These are phyloP conservation scores for Drosophila asahinai DNA, from an alignment of 1,140 invertebrate species.

Conservation along the genomic window DNA sequence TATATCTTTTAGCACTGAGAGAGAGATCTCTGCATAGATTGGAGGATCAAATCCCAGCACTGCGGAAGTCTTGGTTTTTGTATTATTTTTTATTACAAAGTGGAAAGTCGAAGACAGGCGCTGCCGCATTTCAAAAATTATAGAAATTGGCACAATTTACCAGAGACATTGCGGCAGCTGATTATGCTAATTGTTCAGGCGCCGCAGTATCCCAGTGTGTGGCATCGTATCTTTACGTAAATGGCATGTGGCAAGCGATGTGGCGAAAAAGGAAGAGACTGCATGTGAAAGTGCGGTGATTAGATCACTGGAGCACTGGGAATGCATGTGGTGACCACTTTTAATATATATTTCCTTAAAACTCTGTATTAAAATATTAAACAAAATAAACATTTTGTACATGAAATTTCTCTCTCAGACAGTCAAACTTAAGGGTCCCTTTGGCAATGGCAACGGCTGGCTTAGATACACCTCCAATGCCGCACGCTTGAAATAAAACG, in stretches of 20 bases:
- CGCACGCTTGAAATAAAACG: not conserved
- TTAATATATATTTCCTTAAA: no score
- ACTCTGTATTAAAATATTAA: not conserved
- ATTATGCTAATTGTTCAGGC: conserved; percentile 73
- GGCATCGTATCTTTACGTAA: conserved; percentile 61
- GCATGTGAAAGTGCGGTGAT: conserved; percentile 6
- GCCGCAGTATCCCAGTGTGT: conserved; percentile 22
- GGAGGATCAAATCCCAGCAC: conserved; percentile 18
- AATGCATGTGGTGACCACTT: no score
- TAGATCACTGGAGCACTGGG: conserved; percentile 16
- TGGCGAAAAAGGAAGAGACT: conserved; percentile 39
- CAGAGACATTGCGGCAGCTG: conserved; percentile 66
- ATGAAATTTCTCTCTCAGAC: not conserved
- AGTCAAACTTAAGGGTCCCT: not conserved
- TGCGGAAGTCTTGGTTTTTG: conserved; percentile 31
- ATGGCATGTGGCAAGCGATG: conserved; percentile 34
- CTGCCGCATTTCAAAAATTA: conserved; percentile 63
- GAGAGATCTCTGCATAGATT: conserved; percentile 4
- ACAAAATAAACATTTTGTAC: not conserved
- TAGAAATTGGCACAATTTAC: conserved; percentile 76
- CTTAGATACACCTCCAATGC: not conserved
- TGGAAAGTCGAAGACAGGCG: conserved; percentile 47
- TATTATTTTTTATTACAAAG: conserved; percentile 13
- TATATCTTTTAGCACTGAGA: conserved; percentile 4
- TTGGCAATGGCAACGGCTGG: not conserved